A percentile compares a stretch with the other conserved stretches of the same genome.
Conservation (phyloP, 2,888 invertebrate genomes). For the Eudasyphora cyanicolor region DNA sequence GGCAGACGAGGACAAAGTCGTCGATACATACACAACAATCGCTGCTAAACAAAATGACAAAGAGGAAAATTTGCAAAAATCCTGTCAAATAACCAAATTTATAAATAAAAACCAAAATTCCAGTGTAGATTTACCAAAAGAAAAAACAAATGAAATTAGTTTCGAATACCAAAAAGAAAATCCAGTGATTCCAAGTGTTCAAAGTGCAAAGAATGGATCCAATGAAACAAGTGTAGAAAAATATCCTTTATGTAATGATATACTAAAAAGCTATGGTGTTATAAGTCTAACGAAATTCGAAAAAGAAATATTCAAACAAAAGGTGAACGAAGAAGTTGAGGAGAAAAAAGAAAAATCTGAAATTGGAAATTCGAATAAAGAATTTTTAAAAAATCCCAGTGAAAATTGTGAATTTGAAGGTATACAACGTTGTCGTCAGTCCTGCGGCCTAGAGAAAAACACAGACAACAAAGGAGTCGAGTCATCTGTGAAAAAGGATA, state of each 20-base stretch:
- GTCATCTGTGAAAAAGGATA: background rate
- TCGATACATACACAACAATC: conserved; percentile 56
- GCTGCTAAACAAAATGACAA: conserved; percentile 50
- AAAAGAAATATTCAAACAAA: background rate
- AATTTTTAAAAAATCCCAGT: background rate
- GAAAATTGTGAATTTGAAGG: conserved; percentile 9
- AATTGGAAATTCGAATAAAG: background rate
- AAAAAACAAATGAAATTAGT: conserved; percentile 32
- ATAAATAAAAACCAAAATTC: conserved; percentile 19
- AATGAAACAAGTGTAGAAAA: conserved; percentile 26
- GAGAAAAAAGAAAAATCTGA: background rate
- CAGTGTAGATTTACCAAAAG: conserved; percentile 9
- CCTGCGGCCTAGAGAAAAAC: background rate
- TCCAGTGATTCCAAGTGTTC: conserved; percentile 16
- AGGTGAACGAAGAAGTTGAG: background rate
- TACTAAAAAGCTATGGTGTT: background rate
- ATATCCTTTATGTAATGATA: conserved; percentile 58
- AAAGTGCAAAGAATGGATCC: background rate
- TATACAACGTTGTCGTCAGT: background rate
- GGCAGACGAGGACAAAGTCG: conserved; percentile 66
- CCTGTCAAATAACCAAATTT: conserved; percentile 37
- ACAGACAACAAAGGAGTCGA: conserved; percentile 4
- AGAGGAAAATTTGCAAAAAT: conserved; percentile 57
- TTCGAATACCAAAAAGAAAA: conserved; percentile 14
- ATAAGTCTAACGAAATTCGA: background rate